Conservation (phyloP, 2,113 vertebrate species). For the Xenus cinereus region DNA sequence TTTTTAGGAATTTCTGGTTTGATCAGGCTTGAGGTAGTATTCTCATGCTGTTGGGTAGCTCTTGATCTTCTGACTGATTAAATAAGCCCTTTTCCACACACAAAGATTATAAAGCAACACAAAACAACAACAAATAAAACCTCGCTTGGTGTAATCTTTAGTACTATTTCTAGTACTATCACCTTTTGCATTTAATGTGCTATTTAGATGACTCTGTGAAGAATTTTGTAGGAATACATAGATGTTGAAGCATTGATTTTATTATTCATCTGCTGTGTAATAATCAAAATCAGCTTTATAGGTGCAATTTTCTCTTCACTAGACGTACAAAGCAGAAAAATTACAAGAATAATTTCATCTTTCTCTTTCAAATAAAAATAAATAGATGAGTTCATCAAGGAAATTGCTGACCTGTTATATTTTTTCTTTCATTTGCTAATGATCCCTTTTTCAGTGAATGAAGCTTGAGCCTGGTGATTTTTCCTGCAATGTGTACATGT, state of each 20-base stretch:
- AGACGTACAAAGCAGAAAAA: slow-evolving; percentile 27
- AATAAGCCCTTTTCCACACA: neutral
- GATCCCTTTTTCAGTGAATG: slow-evolving; percentile 30
- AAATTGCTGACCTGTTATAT: slow-evolving; percentile 50
- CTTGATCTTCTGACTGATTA: slow-evolving; percentile 42
- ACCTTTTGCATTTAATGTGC: slow-evolving; percentile 33
- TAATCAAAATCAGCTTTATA: slow-evolving; percentile 36
- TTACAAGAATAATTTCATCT: slow-evolving; percentile 48
- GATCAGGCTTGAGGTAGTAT: neutral
- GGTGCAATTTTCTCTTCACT: slow-evolving; percentile 25
- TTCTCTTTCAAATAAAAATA: slow-evolving; percentile 61
- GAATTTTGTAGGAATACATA: slow-evolving; percentile 35
- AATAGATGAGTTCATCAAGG: slow-evolving; percentile 55
- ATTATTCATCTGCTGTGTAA: slow-evolving; percentile 29
- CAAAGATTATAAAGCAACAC: slow-evolving; percentile 19
- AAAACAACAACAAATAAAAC: slow-evolving; percentile 56
- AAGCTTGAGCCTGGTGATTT: slow-evolving; percentile 40
- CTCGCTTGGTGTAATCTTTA: neutral
- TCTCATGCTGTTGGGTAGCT: neutral
- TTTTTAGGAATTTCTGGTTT: slow-evolving; percentile 6
- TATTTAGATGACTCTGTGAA: slow-evolving; percentile 27
- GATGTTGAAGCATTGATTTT: slow-evolving; percentile 5
- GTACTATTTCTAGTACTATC: slow-evolving; percentile 19
- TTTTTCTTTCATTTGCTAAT: slow-evolving; percentile 60
- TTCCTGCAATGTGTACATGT: neutral